Evolutionary conservation across 2,797 vertebrate genomes (phyloP).

Genomic region (Pangasius djambal): DNA sequence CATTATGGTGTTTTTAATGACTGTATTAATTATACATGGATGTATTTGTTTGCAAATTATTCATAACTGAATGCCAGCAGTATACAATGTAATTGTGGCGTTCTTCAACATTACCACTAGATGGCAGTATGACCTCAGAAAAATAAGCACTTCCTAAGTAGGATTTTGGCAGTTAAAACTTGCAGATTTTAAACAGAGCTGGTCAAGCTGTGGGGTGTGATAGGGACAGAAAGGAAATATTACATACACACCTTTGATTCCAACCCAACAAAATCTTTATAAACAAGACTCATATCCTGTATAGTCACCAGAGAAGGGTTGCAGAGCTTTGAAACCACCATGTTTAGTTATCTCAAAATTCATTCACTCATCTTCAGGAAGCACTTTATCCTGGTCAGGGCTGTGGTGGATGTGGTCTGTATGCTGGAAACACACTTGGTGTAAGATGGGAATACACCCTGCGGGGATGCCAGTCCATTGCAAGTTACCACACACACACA

Average conservation of each 20-base stretch:
- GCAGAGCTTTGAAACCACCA: background rate
- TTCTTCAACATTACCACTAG: slow-evolving; percentile 66
- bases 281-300: background rate
- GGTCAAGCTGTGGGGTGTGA: background rate
- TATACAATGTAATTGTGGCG: background rate
- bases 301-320: no score
- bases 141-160: background rate
- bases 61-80: background rate
- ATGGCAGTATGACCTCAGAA: slow-evolving; percentile 69
- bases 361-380: background rate
- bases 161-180: background rate
- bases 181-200: background rate
- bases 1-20: background rate
- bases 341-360: background rate
- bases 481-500: background rate
- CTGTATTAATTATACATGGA: background rate
- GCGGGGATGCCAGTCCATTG: background rate
- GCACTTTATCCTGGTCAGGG: background rate
- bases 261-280: background rate
- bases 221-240: background rate
- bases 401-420: background rate
- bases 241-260: background rate
- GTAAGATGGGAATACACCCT: background rate
- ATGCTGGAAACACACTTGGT: background rate
- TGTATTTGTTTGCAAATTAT: background rate